These are phyloP conservation scores for Aegotheles bennettii DNA, from an alignment of 2,113 vertebrate species.

Conservation along the genomic window DNA sequence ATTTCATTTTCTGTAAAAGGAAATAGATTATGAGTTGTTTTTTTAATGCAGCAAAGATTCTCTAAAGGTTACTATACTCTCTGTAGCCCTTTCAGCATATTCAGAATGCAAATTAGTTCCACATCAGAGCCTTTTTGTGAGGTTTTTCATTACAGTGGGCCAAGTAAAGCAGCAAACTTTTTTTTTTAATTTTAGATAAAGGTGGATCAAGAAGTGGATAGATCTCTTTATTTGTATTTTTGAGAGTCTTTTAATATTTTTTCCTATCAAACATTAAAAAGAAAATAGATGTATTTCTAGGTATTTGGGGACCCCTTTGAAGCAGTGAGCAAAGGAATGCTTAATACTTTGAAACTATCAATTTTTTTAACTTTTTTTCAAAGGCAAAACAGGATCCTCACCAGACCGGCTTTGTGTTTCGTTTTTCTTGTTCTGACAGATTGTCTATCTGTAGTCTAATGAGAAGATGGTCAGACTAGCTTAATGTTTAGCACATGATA, in stretches of 20 bases:
- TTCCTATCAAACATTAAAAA: conserved; percentile 17
- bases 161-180: not conserved
- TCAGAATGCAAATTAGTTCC: conserved; percentile 30
- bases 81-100: conserved; percentile 13
- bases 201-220: conserved; percentile 26
- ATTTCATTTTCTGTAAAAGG: conserved; percentile 16
- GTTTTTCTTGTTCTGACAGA: conserved; percentile 24
- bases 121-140: conserved; percentile 17
- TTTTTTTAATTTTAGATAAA: conserved; percentile 34
- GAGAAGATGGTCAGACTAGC: not conserved
- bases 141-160: conserved; percentile 4
- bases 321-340: conserved; percentile 30
- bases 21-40: not conserved
- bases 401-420: not conserved
- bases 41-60: not conserved
- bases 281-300: conserved; percentile 21
- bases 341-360: conserved; percentile 47
- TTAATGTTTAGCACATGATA: not conserved
- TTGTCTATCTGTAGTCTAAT: not conserved
- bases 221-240: conserved; percentile 46
- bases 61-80: conserved; percentile 30
- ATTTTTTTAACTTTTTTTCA: conserved; percentile 42
- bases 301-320: conserved; percentile 31
- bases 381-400: conserved; percentile 30
- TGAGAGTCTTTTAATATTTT: not conserved